Evolutionary conservation across 2,113 vertebrate genomes (phyloP).

Genomic region (Pituophis catenifer): DNA sequence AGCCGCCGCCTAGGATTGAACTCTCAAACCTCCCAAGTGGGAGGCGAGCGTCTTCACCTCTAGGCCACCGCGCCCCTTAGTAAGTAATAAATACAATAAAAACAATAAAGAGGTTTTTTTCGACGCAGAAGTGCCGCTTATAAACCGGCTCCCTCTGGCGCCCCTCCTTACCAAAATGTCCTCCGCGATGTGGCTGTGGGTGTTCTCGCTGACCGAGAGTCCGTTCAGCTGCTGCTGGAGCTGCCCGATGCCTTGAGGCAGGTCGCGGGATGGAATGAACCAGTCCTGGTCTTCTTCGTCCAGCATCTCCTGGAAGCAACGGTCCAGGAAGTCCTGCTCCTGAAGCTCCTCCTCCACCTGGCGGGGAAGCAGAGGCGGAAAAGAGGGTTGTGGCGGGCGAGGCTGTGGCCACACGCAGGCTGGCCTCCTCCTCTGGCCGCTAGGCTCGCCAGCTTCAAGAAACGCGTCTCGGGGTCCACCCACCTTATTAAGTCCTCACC

Average conservation of each 20-base stretch:
- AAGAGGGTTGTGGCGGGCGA: not conserved
- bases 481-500: too few relatives aligned
- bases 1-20: too few relatives aligned
- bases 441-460: not conserved
- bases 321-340: constrained; percentile 96
- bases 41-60: too few relatives aligned
- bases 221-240: constrained; percentile 93
- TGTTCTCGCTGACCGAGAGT: constrained; percentile 74
- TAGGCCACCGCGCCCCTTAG: rapidly evolving
- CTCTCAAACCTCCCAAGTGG: too few relatives aligned
- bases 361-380: not conserved
- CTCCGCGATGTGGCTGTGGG: constrained; percentile 70
- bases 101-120: not conserved
- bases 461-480: not conserved
- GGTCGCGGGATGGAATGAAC: constrained; percentile 94
- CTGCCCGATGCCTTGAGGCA: constrained; percentile 86
- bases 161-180: constrained; percentile 82
- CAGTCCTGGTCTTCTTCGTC: constrained; percentile 97
- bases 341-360: constrained; percentile 96
- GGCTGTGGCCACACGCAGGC: not conserved
- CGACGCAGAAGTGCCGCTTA: not conserved
- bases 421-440: not conserved
- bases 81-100: too few relatives aligned
- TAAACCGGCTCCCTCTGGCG: rapidly evolving
- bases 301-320: constrained; percentile 98